Conservation (phyloP, 2,797 vertebrate genomes). For the Neostethus bicornis region DNA sequence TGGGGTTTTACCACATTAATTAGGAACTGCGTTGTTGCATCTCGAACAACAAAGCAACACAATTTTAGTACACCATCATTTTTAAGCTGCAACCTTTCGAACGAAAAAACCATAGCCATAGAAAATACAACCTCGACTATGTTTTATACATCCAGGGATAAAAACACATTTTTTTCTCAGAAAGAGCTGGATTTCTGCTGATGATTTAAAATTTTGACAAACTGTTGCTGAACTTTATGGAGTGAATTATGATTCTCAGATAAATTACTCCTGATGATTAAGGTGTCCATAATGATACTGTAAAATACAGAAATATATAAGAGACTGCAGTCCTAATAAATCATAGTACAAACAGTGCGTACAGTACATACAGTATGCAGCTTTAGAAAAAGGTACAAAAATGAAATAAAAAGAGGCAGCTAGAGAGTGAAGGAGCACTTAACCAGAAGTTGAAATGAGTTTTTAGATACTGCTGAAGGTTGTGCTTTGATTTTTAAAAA, state of each 20-base stretch:
- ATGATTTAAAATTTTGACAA: background rate
- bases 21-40: constrained; percentile 31
- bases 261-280: background rate
- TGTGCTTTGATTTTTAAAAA: constrained; percentile 11
- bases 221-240: background rate
- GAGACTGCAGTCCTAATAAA: constrained; percentile 1
- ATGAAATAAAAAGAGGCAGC: constrained; percentile 24
- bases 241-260: background rate
- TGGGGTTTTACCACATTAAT: constrained; percentile 12
- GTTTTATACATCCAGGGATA: background rate
- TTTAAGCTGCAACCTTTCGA: constrained; percentile 1
- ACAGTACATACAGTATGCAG: constrained; percentile 3
- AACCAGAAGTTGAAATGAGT: constrained; percentile 12
- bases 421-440: constrained; percentile 25
- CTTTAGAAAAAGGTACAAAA: constrained; percentile 35
- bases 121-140: constrained; percentile 8
- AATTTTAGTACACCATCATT: constrained; percentile 1
- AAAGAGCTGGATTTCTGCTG: background rate
- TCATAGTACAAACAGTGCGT: constrained; percentile 13
- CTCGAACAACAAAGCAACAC: constrained; percentile 1
- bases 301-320: too few relatives aligned
- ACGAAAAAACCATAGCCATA: constrained; percentile 7
- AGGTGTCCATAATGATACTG: constrained; percentile 11
- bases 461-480: constrained; percentile 20
- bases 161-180: background rate